Conservation (phyloP, 2,888 invertebrate genomes). For the Bedellia somnulentella region DNA sequence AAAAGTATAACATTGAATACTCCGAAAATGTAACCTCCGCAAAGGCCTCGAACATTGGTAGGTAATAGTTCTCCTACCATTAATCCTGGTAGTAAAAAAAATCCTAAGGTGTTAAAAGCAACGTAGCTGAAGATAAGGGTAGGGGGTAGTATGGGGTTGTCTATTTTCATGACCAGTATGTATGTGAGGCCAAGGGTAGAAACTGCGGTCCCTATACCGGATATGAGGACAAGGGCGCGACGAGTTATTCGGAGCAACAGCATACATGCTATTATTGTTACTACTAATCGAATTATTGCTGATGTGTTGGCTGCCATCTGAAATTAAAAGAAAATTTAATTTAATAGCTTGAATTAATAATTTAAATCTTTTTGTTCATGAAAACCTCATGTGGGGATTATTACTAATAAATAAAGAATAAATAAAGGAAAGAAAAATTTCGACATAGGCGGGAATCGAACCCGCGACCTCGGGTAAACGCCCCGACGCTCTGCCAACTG, state of each 20-base stretch:
- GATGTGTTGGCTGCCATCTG: constrained; percentile 68
- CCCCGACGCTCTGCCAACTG: too few species aligned
- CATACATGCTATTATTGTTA: constrained; percentile 67
- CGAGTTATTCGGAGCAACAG: constrained; percentile 66
- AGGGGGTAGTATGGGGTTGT: constrained; percentile 24
- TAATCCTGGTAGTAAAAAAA: constrained; percentile 74
- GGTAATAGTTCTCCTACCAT: constrained; percentile 78
- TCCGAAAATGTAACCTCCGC: constrained; percentile 74
- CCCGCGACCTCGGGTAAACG: too few species aligned
- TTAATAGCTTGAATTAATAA: background rate
- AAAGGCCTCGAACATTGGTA: constrained; percentile 70
- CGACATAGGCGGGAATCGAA: too few species aligned
- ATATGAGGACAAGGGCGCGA: constrained; percentile 65
- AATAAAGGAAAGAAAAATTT: too few species aligned
- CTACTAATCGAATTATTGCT: constrained; percentile 65
- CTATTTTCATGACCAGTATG: constrained; percentile 24
- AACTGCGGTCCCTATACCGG: constrained; percentile 67
- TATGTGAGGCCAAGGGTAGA: constrained; percentile 63
- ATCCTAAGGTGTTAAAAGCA: constrained; percentile 71
- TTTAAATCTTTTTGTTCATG: too few species aligned
- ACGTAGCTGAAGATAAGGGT: constrained; percentile 67
- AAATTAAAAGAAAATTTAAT: background rate
- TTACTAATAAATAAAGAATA: too few species aligned
- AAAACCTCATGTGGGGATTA: too few species aligned
- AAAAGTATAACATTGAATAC: constrained; percentile 71